Base-by-base conservation (phyloP, 2,888 invertebrate genomes). In the Silvanus unidentatus region DNA sequence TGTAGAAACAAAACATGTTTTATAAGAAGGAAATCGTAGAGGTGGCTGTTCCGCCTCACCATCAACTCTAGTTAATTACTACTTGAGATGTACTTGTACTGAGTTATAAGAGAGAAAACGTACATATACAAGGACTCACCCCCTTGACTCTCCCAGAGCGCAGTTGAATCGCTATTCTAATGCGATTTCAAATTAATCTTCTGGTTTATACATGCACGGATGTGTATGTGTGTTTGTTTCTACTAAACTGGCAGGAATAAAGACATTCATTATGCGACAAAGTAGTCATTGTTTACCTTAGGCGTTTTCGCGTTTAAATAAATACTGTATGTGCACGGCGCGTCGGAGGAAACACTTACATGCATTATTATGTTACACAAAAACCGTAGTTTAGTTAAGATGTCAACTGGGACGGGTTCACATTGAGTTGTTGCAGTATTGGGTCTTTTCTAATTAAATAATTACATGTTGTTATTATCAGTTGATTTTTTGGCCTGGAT, bases 191-290 rank as follows among this genome's bases (percentile, higher is more conserved):
- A 48, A 48, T 48, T 48, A 43, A 48, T 44, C 48, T 44, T 48
- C 29, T 39, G 34, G 47, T 47, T 47, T 47, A 41, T n/a, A n/a
- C n/a, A n/a, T n/a, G n/a, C n/a, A n/a, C n/a, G n/a, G n/a, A n/a
- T n/a, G n/a, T 41, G 40, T 42, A 42, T 41, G 44, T 32, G 35
- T 40, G 39, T 48, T 42, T 44, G 38, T 40, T 39, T 41, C 36
- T 44, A 34, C 37, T 40, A 44, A 44, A n/a, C 41, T 44, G 44
- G 39, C 44, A 43, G 38, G 48, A 44, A 48, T 48, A 48, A 47
- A 47, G 44, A 48, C 48, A 48, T 48, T 48, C 48, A 44, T 48
- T 48, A 48, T 39, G 44, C 43, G 48, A 44, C 48, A 48, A 48
- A 48, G 44, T 44, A 41, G 39, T 38, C 43, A 35, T 48, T 43